Base-by-base conservation (phyloP, 2,888 invertebrate species). In the Ramazzottius varieornatus region DNA sequence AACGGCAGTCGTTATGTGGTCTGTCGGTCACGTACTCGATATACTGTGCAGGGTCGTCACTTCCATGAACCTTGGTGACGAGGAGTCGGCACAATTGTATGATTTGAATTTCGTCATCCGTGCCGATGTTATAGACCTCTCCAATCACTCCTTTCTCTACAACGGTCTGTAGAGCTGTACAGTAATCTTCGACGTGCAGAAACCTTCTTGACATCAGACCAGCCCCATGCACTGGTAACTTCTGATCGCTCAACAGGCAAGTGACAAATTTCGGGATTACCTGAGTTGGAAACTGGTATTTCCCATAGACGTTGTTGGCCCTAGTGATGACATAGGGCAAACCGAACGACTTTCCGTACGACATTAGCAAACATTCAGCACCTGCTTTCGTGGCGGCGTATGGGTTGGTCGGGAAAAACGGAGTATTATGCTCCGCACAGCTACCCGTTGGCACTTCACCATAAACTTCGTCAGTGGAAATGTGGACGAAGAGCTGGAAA, bases 391-490 rank as follows among this genome's bases (percentile, higher is more conserved):
- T 70, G 1, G 71, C 75, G 13, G 76, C 75, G 64, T 72, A 71
- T 0, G 71, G 71, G 66, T 72, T 71, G 29, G 70, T 70, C 24
- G 71, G 71, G 46, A 69, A 66, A 63, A 71, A 24, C 32, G 67
- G 67, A 29, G 68, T 67, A n/a, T 8, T 13, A n/a, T n/a, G n/a
- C 46, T 64, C 63, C 33, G 1, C 46, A 34, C 65, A 65, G 46
- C 65, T 64, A 29, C 71, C 69, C 8, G 8, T 8, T 40, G 40
- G 13, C 8, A 40, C 20, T 40, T 40, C 40, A 64, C 76, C 76
- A 67, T 75, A 77, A 8, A 75, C 73, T 67, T 75, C 76, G 68
- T 74, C 75, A 2, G 72, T 71, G 65, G 71, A 71, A 65, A 70
- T 68, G 67, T 72, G 71, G 32, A 66, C 32, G 34, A 66, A 54